Evolutionary conservation across 2,113 vertebrate genomes (phyloP).

Genomic region (Protobothrops flavoviridis): DNA sequence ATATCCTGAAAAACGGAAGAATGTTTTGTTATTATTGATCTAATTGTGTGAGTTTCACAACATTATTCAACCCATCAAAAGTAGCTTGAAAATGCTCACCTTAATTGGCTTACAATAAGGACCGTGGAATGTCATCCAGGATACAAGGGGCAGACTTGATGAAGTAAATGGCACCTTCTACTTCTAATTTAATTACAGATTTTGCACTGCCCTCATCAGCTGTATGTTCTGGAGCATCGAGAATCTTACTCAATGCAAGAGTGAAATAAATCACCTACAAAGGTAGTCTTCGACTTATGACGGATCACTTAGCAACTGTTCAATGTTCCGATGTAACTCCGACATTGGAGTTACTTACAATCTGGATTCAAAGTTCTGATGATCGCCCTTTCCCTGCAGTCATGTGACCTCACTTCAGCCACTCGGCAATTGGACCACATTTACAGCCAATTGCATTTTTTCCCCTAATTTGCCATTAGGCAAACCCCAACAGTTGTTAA

Average conservation of each 20-base stretch:
- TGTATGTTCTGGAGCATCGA: neutral
- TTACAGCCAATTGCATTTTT: too few relatives aligned
- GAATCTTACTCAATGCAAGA: neutral
- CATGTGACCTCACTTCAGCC: too few relatives aligned
- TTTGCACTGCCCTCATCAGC: neutral
- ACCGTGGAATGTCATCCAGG: neutral
- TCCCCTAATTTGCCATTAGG: too few relatives aligned
- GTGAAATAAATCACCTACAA: neutral
- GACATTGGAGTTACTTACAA: too few relatives aligned
- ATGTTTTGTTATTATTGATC: neutral
- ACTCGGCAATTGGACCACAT: too few relatives aligned
- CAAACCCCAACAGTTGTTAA: too few relatives aligned
- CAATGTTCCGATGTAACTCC: too few relatives aligned
- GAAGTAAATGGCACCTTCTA: neutral
- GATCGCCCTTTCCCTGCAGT: too few relatives aligned
- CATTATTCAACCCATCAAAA: neutral
- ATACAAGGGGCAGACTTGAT: neutral
- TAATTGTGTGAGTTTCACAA: neutral
- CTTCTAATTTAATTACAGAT: neutral
- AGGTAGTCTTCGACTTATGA: too few relatives aligned
- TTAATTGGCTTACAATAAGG: neutral
- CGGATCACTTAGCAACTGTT: too few relatives aligned
- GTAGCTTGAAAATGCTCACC: neutral
- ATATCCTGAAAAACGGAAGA: slow-evolving; percentile 74
- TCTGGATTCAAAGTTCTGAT: too few relatives aligned